Percentiles rank a stretch among this genome's conserved stretches.
Conservation (phyloP, 2,113 vertebrate genomes). For the Chamaetylas fuelleborni region DNA sequence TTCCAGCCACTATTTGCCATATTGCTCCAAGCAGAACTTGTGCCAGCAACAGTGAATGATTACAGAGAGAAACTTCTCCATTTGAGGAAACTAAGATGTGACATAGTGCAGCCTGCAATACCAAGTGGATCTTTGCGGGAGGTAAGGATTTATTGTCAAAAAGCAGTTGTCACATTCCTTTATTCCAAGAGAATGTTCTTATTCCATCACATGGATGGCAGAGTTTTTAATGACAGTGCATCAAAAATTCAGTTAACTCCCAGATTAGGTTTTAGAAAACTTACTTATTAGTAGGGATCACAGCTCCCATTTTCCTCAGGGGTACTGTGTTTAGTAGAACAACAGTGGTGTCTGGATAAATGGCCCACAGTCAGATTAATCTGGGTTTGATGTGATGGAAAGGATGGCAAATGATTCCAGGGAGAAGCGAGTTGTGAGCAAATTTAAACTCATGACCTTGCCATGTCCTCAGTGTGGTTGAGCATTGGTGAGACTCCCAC, state of each 20-base stretch:
- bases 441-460: background rate
- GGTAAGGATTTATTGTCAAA: conserved; percentile 68
- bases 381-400: background rate
- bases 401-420: background rate
- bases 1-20: conserved; percentile 80
- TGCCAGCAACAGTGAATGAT: conserved; percentile 90
- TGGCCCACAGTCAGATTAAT: background rate
- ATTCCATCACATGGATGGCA: background rate
- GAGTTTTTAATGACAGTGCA: background rate
- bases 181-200: background rate
- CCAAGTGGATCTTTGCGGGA: conserved; percentile 81
- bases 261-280: background rate
- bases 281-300: background rate
- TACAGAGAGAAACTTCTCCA: conserved; percentile 96
- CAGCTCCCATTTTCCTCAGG: background rate
- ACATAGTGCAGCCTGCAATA: conserved; percentile 79
- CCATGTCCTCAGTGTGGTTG: background rate
- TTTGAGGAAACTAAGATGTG: conserved; percentile 88
- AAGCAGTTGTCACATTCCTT: background rate
- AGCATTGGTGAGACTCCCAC: background rate
- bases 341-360: background rate
- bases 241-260: background rate
- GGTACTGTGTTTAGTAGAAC: background rate
- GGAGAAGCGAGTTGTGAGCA: background rate
- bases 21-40: conserved; percentile 88